These are phyloP conservation scores for Ceryle rudis DNA, from an alignment of 2,797 vertebrate genomes.

Conservation along the genomic window DNA sequence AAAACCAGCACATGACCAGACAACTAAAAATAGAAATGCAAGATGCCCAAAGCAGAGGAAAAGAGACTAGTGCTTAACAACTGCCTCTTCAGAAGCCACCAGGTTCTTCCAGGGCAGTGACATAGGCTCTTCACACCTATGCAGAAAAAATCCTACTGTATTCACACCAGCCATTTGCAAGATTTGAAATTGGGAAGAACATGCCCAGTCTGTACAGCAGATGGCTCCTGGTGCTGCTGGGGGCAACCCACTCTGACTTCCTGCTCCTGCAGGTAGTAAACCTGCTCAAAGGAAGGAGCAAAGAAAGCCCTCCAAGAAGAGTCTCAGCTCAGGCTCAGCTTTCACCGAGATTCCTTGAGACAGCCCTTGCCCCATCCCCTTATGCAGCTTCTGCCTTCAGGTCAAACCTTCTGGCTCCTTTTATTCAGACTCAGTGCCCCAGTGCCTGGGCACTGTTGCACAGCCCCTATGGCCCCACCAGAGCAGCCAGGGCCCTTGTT, in stretches of 20 bases:
- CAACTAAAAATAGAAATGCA: background rate
- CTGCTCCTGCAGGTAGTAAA: background rate
- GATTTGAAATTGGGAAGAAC: background rate
- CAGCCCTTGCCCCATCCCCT: background rate
- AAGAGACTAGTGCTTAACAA: background rate
- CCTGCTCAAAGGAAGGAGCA: background rate
- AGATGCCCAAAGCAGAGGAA: background rate
- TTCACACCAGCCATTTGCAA: background rate
- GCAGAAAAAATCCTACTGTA: background rate
- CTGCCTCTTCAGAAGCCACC: background rate
- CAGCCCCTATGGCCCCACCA: background rate
- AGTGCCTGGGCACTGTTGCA: background rate
- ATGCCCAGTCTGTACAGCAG: fast-evolving
- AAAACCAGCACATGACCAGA: background rate
- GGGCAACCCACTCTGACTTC: fast-evolving
- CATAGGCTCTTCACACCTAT: background rate
- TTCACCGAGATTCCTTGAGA: background rate
- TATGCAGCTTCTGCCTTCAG: background rate
- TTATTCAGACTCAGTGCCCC: background rate
- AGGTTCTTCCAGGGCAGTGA: background rate
- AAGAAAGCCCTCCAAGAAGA: background rate
- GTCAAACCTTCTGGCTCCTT: background rate
- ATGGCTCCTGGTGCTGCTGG: background rate
- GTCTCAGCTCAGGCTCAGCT: background rate
- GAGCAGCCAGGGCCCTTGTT: background rate